phyloP scores from a whole-genome alignment of 2,797 vertebrate species.

The Dicrostonyx torquatus region DNA sequence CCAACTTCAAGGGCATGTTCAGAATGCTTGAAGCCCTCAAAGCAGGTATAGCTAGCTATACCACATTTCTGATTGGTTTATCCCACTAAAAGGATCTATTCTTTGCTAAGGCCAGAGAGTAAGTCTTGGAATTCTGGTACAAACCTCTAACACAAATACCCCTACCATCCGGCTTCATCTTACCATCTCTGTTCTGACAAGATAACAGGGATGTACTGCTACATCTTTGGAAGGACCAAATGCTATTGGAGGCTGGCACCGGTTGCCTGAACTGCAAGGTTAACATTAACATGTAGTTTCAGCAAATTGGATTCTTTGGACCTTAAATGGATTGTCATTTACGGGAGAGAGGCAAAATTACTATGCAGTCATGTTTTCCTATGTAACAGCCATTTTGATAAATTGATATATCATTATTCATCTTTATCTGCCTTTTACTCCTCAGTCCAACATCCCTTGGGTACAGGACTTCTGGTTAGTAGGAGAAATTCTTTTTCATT shows the following conservation, averaged over 20 bases:
- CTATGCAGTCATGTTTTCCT: background rate
- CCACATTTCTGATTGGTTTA: background rate
- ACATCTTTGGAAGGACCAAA: background rate
- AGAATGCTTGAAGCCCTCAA: background rate
- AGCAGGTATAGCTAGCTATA: background rate
- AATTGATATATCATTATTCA: background rate
- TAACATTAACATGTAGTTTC: background rate
- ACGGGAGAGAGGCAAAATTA: background rate
- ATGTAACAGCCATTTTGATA: background rate
- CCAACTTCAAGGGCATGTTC: background rate
- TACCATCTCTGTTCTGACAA: background rate
- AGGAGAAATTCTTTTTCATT: conserved; percentile 1
- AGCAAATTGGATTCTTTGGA: background rate
- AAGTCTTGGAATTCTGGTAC: background rate
- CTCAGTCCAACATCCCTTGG: background rate
- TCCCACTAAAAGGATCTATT: background rate
- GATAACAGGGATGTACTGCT: background rate
- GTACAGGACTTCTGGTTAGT: background rate
- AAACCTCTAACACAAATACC: background rate
- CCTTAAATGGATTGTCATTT: background rate
- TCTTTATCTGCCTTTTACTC: background rate
- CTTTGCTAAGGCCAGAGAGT: background rate
- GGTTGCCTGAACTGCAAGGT: background rate
- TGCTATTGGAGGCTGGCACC: background rate
- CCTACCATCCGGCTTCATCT: background rate